Base-by-base conservation (phyloP, 2,113 vertebrate species). In the Corapipo altera region DNA sequence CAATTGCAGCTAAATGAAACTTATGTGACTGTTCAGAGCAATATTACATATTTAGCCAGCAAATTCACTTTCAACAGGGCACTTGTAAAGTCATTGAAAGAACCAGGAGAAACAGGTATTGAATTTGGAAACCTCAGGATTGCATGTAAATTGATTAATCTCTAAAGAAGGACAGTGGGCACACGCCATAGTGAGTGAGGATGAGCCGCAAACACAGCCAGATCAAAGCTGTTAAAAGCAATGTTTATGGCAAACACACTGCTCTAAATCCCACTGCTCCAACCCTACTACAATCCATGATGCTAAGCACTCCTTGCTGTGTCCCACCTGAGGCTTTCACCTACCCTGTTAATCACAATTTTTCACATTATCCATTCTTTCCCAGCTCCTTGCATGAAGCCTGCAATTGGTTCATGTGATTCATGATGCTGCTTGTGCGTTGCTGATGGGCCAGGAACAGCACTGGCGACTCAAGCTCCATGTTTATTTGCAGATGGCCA, bases 401-500 rank as follows among this genome's bases (percentile, higher is more conserved):
- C 74, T 88, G 33, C 4, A 27, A 79, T 69, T 15, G 48, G 73
- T 28, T 52, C 51, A 27, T 2, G 2, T 69, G 64, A 69, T 15
- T 58, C 30, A 11, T 30, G 80, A 8, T 17, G 69, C 30, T 66
- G 37, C 33, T 27, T 2, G 3, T 15, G 75, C 7, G 0, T 2
- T 32, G 26, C 74, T 79, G 67, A 88, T 0, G 5, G 80, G 57
- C 52, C 87, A 89, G 61, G 71, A 72, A 17, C n/a, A 78, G 58
- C 43, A 15, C 27, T 73, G 14, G 2, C 2, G 2, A 21, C 67
- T 49, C 19, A 41, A 83, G 44, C 30, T n/a, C 64, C 32, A 2
- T 30, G 28, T 79, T 89, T 76, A 81, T 75, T 89, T 94, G 77
- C 81, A 75, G 61, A 81, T 71, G 4, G 9, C 41, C 91, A 91